Evolutionary conservation across 2,888 invertebrate genomes (phyloP), one percentile per base, ranked within the genome.

Genomic region (Orthosia incerta): DNA sequence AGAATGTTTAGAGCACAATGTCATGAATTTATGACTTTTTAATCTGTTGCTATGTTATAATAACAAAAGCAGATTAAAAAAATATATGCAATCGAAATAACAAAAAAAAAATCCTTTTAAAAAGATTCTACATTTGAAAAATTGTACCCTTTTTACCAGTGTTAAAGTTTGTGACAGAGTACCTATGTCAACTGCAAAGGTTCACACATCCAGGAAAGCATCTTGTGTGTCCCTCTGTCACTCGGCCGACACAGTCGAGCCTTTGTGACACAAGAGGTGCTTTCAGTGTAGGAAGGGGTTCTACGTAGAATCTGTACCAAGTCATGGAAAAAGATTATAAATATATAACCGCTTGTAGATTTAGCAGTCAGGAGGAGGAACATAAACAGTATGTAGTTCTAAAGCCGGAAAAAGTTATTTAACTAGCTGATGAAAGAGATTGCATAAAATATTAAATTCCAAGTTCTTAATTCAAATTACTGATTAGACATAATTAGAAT

Each of bases 241-340:
- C 50, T 39, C 56, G 46, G 46, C 31, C 55, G 50, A 59, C 82
- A 39, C 59, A 31, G 18, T 26, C 48, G 26, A 68, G 50, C 55
- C 61, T 78, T 82, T 78, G 67, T 82, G 68, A 23, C 31, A 46
- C 20, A 68, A 80, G 73, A 59, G 67, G 67, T 68, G 56, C 72
- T 61, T 51, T 48, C 9, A 50, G 31, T 12, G 7, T 53, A 53
- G 46, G 39, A 57, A 55, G 5, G 13, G 11, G 12, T 59, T 56
- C 4, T 26, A 55, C 23, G 23, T 62, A 46, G 20, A 69, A 57
- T 26, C 20, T 45, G 18, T n/a, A 18, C 13, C 13, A 23, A 70
- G 23, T 39, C 20, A 56, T 57, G 4, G 2, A 26, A 50, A 23
- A 50, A 50, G 20, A 20, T 73, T 11, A 15, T 39, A 53, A 60